Evolutionary conservation across 2,113 vertebrate genomes (phyloP).

Genomic region (Urocolius indicus): DNA sequence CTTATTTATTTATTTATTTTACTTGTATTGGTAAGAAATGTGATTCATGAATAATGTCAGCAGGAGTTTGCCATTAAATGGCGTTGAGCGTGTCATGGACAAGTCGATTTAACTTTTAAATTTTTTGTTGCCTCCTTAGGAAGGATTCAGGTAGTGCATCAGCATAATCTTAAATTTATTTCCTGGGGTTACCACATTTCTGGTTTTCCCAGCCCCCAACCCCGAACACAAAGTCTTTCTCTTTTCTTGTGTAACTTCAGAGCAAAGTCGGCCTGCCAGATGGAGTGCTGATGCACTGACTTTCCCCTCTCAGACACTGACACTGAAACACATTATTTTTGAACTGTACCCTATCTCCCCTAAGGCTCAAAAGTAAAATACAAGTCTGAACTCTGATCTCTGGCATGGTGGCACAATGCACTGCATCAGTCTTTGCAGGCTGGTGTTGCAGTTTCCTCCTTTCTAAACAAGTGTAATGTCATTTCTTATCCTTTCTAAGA

Average conservation of each 20-base stretch:
- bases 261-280: background rate
- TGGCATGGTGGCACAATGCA: background rate
- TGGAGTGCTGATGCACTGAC: background rate
- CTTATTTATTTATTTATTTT: slow-evolving; percentile 37
- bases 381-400: slow-evolving; percentile 24
- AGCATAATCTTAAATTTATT: slow-evolving; percentile 48
- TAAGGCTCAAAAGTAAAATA: slow-evolving; percentile 7
- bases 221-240: background rate
- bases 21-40: slow-evolving; percentile 52
- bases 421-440: background rate
- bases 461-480: background rate
- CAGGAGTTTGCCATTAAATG: slow-evolving; percentile 64
- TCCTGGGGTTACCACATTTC: slow-evolving; percentile 10
- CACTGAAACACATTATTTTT: background rate
- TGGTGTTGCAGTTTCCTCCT: background rate
- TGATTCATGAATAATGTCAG: slow-evolving; percentile 38
- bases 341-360: background rate
- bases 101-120: slow-evolving; percentile 56
- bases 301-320: slow-evolving; percentile 15
- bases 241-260: slow-evolving; percentile 4
- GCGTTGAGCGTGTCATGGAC: slow-evolving; percentile 33
- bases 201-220: background rate
- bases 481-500: slow-evolving; percentile 31
- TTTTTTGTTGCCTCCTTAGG: slow-evolving; percentile 34
- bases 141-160: slow-evolving; percentile 39